Evolutionary conservation across 2,888 invertebrate genomes (phyloP).

Genomic region (Agrenia bidenticulata): DNA sequence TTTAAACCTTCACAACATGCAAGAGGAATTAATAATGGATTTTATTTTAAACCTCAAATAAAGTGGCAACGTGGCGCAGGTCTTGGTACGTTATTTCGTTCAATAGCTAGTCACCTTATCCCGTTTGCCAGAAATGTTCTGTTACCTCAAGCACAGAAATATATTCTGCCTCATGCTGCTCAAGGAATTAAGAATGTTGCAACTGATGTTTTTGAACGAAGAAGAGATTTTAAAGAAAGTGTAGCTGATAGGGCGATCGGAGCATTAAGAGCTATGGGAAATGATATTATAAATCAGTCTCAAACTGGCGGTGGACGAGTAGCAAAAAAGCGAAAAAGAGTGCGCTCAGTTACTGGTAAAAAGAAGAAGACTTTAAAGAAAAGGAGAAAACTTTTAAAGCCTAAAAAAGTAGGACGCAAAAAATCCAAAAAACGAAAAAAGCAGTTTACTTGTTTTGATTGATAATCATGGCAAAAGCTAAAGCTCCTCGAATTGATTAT

Average conservation of each 20-base stretch:
- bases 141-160: neutral
- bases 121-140: neutral
- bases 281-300: neutral
- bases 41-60: conserved; percentile 1
- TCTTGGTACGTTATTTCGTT: conserved; percentile 14
- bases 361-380: no score
- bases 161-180: conserved; percentile 3
- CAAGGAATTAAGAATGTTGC: conserved; percentile 5
- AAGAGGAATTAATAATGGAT: neutral
- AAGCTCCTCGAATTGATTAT: no score
- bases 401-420: neutral
- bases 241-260: neutral
- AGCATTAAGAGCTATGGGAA: neutral
- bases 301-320: neutral
- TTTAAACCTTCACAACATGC: no score
- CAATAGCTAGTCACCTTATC: neutral
- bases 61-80: conserved; percentile 19
- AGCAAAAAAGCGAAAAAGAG: neutral
- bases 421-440: neutral
- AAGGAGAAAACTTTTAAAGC: no score
- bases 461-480: no score
- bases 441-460: neutral
- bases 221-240: neutral
- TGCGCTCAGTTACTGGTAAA: neutral
- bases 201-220: neutral